phyloP scores from a whole-genome alignment of 1,140 invertebrate genomes.

The Drosophila prosaltans region DNA sequence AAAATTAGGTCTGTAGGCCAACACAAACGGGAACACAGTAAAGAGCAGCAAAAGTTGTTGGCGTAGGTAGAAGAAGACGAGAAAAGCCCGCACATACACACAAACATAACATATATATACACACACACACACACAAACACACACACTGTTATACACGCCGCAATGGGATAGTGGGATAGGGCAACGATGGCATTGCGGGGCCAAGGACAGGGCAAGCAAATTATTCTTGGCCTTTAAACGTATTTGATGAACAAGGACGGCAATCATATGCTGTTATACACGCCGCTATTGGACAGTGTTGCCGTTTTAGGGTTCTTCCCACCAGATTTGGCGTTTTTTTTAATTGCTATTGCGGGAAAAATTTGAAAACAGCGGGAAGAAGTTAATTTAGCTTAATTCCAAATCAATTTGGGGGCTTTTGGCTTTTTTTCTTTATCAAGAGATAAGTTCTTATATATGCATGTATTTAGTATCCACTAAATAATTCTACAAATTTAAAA shows the following conservation, averaged over 20 bases:
- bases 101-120: slow-evolving; percentile 29
- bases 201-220: slow-evolving; percentile 65
- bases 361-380: too few relatives aligned
- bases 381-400: too few relatives aligned
- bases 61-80: slow-evolving; percentile 78
- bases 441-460: too few relatives aligned
- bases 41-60: slow-evolving; percentile 72
- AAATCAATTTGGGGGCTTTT: too few relatives aligned
- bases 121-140: slow-evolving; percentile 21
- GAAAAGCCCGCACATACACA: slow-evolving; percentile 59
- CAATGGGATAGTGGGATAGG: slow-evolving; percentile 28
- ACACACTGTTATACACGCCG: slow-evolving; percentile 5
- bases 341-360: too few relatives aligned
- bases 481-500: too few relatives aligned
- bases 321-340: too few relatives aligned
- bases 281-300: too few relatives aligned
- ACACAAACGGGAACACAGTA: slow-evolving; percentile 77
- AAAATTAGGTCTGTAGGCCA: slow-evolving; percentile 83
- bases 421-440: too few relatives aligned
- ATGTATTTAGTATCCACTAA: too few relatives aligned
- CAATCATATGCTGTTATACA: slow-evolving; percentile 56
- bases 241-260: slow-evolving; percentile 83
- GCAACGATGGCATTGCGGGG: slow-evolving; percentile 47
- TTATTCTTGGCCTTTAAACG: slow-evolving; percentile 82
- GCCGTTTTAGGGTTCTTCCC: too few relatives aligned